Evolutionary conservation across 2,888 invertebrate species (phyloP), one percentile per base, ranked within the genome.

Genomic region (Agelastica alni): DNA sequence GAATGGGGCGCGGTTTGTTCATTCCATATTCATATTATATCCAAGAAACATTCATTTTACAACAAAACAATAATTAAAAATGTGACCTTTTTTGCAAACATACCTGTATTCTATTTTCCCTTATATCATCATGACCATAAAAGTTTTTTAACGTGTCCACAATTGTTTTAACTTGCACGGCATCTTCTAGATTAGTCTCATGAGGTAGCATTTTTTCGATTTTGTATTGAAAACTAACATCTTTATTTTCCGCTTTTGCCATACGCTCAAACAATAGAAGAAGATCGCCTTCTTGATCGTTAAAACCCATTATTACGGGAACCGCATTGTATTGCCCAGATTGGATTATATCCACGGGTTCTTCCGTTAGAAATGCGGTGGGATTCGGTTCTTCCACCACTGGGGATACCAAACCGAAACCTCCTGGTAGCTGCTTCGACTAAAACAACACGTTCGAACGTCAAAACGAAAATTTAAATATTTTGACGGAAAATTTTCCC

Each of bases 271-370:
- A 26, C 9, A 9, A 6, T 7, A 6, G 6, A 26, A 26, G 9
- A 7, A 26, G 6, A 26, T 9, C 26, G 2, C 49, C 48, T 18
- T 54, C 54, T 3, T 42, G 36, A 5, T 36, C 26, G 28, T n/a
- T 28, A 28, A 51, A 51, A 3, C 55, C 53, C 7, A 58, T 48
- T 3, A 68, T 56, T 20, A 63, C 52, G 3, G 67, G 66, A 2
- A 68, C 66, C 14, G 60, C 37, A 12, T 61, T 61, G 37, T 62
- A 64, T 9, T 63, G 53, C 9, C 67, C 65, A 9, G 55, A 46
- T 17, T 10, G 36, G 0, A 67, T 53, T 5, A 66, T 43, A 7
- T 63, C 58, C n/a, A 56, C 5, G 1, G 66, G 68, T 12, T 59
- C 17, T 30, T 51, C 55, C 4, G 56, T 53, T 3, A 67, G 22